Base-by-base conservation (phyloP, 2,113 vertebrate genomes). In the Menidia beryllina region DNA sequence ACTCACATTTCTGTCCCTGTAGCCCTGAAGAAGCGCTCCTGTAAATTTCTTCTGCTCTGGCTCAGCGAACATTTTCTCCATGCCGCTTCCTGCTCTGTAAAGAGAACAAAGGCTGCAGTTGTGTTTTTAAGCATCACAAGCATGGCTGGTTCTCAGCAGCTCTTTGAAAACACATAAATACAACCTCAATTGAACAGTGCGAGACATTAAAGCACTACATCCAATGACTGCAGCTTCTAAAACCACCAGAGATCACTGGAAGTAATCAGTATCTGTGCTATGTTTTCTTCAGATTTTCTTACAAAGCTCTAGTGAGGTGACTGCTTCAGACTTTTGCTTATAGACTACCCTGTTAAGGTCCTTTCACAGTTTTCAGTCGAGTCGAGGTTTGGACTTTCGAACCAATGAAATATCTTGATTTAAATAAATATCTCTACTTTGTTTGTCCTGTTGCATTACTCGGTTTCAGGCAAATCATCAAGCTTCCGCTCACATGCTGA, bases 21-120 rank as follows among this genome's bases (percentile, higher is more conserved):
- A 79, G 27, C 39, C 78, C 14, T 83, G 75, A 41, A 82, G 25
- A 69, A 91, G 45, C 3, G 34, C 21, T 23, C 72, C 30, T 1
- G 0, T 25, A 10, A 26, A 50, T 27, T 30, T 36, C 27, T 66
- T 56, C 63, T 80, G 53, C 1, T 75, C 30, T 1, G 39, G 2
- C 45, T 84, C 26, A 11, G 14, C 0, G 63, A 69, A 81, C 10
- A 73, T n/a, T 81, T 86, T 89, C 13, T n/a, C 59, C 30, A 86
- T 88, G 41, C 91, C 91, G 2, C 60, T 43, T 47, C 91, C 82
- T 56, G 88, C 87, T 81, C 85, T 93, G 81, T 51, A 65, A 75
- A 54, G 64, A 68, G 23, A 69, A 69, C 50, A 55, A 83, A 79
- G 2, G 38, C 13, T n/a, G 54, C 19, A 41, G 4, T 41, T 15